Conservation (phyloP, 2,797 vertebrate genomes). For the Falco peregrinus region DNA sequence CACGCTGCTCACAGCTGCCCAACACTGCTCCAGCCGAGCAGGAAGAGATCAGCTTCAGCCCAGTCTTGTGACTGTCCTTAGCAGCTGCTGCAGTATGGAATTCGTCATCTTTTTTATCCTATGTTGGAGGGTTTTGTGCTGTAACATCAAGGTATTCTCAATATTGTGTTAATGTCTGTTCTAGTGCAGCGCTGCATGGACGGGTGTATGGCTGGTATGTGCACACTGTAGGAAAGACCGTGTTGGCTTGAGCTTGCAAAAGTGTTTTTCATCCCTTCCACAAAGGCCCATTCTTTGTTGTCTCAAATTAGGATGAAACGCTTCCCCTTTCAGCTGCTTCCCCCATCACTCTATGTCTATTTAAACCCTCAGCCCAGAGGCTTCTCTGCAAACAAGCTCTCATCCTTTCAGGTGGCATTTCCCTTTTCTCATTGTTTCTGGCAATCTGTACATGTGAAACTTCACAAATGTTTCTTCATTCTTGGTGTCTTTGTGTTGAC, state of each 20-base stretch:
- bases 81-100: not conserved
- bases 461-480: not conserved
- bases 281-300: constrained; percentile 33
- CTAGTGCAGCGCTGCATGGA: fast-evolving
- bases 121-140: fast-evolving
- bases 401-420: constrained; percentile 69
- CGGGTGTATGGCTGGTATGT: not conserved
- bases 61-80: not conserved
- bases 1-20: not conserved
- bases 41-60: not conserved
- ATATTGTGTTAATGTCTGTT: fast-evolving
- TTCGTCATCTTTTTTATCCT: not conserved
- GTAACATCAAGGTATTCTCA: not conserved
- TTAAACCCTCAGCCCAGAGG: constrained; percentile 24
- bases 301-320: constrained; percentile 19
- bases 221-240: not conserved
- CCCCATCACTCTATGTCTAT: not conserved
- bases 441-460: constrained; percentile 35
- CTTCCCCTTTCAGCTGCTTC: constrained; percentile 54
- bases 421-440: constrained; percentile 69
- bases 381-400: constrained; percentile 48
- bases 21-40: fast-evolving
- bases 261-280: constrained; percentile 10
- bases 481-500: not conserved
- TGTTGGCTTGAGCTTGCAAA: not conserved